A percentile compares a stretch with the other conserved stretches of the same genome.
phyloP scores from a whole-genome alignment of 2,113 vertebrate species.

The Apistogramma diplotaenia region DNA sequence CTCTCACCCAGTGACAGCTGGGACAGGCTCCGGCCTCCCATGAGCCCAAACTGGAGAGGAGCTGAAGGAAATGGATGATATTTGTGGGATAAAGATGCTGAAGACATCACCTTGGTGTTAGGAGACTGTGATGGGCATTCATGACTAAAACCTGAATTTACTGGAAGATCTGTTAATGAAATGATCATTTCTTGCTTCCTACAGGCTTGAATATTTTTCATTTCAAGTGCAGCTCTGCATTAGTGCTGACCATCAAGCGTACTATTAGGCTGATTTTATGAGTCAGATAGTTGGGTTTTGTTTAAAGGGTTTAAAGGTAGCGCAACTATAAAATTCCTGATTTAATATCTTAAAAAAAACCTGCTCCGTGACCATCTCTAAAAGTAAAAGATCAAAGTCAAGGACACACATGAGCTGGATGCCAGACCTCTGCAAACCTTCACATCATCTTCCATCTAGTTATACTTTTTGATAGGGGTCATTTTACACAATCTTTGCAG shows the following conservation, averaged over 20 bases:
- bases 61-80: background rate
- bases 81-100: background rate
- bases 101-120: background rate
- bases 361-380: background rate
- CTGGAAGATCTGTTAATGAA: background rate
- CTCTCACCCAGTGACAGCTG: background rate
- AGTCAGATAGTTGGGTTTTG: background rate
- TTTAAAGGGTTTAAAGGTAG: background rate
- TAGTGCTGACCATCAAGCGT: background rate
- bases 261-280: background rate
- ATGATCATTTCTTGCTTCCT: background rate
- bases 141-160: background rate
- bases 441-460: background rate
- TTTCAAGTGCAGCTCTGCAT: background rate
- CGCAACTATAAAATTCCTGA: background rate
- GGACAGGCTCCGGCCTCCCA: background rate
- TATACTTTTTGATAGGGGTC: slow-evolving; percentile 10
- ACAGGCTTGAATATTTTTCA: background rate
- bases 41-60: background rate
- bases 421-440: background rate
- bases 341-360: slow-evolving; percentile 6
- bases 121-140: background rate
- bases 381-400: slow-evolving; percentile 17
- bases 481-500: slow-evolving; percentile 5
- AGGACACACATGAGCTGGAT: slow-evolving; percentile 4